phyloP scores from a whole-genome alignment of 2,888 invertebrate species.

The Branchellion lobata region DNA sequence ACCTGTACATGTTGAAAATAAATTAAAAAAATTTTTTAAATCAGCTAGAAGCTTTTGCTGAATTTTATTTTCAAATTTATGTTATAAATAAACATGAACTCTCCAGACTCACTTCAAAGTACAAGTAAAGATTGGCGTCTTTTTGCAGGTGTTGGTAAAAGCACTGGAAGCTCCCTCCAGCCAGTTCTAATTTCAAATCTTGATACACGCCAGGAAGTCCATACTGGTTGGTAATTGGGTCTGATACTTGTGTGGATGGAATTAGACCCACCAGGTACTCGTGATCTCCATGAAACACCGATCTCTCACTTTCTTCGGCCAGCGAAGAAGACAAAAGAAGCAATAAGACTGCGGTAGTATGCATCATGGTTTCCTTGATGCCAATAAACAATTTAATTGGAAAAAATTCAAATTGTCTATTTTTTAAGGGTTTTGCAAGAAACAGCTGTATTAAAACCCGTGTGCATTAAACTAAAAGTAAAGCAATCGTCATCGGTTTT shows the following conservation, averaged over 20 bases:
- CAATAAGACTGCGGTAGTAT: too few relatives aligned
- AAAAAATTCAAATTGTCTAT: too few relatives aligned
- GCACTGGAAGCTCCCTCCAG: conserved; percentile 15
- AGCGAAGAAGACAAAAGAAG: too few relatives aligned
- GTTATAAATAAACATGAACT: not conserved
- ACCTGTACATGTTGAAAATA: conserved; percentile 64
- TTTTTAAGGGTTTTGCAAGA: too few relatives aligned
- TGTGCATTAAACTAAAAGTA: too few relatives aligned
- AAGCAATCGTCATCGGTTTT: too few relatives aligned
- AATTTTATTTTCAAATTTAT: not conserved
- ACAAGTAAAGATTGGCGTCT: conserved; percentile 27
- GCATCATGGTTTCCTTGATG: too few relatives aligned
- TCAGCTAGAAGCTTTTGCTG: too few relatives aligned
- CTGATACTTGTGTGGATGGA: not conserved
- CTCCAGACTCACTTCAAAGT: conserved; percentile 38
- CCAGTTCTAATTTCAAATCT: conserved; percentile 28
- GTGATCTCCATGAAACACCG: not conserved
- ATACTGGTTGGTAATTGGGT: not conserved
- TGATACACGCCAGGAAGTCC: conserved; percentile 33
- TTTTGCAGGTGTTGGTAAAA: conserved; percentile 32
- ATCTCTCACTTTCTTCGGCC: not conserved
- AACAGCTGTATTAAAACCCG: too few relatives aligned
- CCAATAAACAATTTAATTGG: too few relatives aligned
- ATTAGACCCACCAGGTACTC: conserved; percentile 30
- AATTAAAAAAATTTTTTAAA: not conserved